Evolutionary conservation across 2,888 invertebrate species (phyloP).

Genomic region (Pterobdella sp.): DNA sequence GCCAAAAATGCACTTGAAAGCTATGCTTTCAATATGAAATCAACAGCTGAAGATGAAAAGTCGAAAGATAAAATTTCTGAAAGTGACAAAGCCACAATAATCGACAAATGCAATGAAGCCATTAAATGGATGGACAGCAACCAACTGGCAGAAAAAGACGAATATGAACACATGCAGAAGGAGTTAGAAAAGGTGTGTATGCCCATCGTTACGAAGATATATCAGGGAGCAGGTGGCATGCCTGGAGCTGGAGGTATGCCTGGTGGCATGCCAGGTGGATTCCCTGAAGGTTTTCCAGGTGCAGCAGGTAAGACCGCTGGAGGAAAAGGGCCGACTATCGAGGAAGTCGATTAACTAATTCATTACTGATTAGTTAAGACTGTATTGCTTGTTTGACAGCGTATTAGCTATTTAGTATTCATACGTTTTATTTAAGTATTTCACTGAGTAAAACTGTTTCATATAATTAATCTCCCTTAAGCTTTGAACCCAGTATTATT

Average conservation of each 20-base stretch:
- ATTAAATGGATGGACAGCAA: constrained; percentile 42
- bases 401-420: no score
- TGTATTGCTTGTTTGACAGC: no score
- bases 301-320: constrained; percentile 38
- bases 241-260: constrained; percentile 16
- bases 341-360: constrained; percentile 55
- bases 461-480: no score
- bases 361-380: no score
- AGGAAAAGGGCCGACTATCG: constrained; percentile 53
- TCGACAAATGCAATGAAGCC: constrained; percentile 75
- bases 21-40: constrained; percentile 87
- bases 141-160: constrained; percentile 72
- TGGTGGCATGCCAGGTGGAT: constrained; percentile 34
- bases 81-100: constrained; percentile 69
- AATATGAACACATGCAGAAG: constrained; percentile 88
- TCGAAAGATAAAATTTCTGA: constrained; percentile 81
- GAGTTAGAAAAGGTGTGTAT: constrained; percentile 83
- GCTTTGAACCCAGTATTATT: no score
- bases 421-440: no score
- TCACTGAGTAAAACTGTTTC: no score
- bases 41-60: constrained; percentile 79
- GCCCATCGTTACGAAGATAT: constrained; percentile 88
- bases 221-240: constrained; percentile 60
- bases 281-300: constrained; percentile 30
- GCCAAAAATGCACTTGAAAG: constrained; percentile 71